These are phyloP conservation scores for Lydus trimaculatus DNA, from an alignment of 2,888 invertebrate genomes.

Conservation along the genomic window DNA sequence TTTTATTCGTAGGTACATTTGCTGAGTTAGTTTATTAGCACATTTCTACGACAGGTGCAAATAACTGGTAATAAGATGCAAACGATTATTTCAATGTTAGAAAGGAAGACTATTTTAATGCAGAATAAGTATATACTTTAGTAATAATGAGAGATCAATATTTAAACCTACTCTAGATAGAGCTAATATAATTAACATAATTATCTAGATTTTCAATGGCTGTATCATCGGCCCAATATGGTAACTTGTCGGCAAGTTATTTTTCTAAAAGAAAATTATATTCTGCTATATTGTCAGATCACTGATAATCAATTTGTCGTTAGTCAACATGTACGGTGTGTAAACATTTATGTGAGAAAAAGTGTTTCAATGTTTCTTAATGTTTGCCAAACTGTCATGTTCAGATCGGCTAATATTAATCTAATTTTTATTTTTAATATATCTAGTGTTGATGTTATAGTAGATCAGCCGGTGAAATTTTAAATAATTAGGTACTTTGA, in stretches of 20 bases:
- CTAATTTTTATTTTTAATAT: background rate
- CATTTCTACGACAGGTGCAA: background rate
- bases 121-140: background rate
- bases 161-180: background rate
- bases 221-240: background rate
- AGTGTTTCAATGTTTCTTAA: background rate
- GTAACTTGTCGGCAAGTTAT: background rate
- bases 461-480: background rate
- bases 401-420: background rate
- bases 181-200: background rate
- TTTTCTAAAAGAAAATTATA: background rate
- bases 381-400: constrained; percentile 2
- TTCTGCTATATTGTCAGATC: background rate
- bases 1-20: background rate
- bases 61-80: background rate
- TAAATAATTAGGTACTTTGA: background rate
- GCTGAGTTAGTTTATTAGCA: background rate
- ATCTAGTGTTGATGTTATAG: background rate
- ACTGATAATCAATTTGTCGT: background rate
- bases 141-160: background rate
- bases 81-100: background rate
- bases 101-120: background rate
- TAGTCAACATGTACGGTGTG: background rate
- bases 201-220: background rate
- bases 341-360: background rate